phyloP scores from a whole-genome alignment of 1,140 invertebrate species.

The Tetramorium parvispinum region DNA sequence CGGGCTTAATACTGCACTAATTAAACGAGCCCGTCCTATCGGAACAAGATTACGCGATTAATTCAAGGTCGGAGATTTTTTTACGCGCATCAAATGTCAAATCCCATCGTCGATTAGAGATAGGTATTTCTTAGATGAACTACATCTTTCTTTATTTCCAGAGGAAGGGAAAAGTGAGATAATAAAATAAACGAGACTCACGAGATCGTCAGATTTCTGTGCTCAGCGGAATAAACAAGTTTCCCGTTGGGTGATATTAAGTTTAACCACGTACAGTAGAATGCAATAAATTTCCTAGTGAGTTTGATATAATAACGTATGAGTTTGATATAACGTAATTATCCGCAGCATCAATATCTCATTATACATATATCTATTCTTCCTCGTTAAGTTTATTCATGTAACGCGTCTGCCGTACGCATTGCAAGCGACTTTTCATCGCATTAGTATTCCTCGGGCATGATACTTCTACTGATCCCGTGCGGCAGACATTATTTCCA shows the following conservation, averaged over 20 bases:
- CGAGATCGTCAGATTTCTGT: background rate
- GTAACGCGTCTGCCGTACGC: slow-evolving; percentile 8
- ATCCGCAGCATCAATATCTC: background rate
- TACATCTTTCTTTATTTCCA: background rate
- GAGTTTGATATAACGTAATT: background rate
- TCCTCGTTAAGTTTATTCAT: slow-evolving; percentile 9
- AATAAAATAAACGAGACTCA: slow-evolving; percentile 5
- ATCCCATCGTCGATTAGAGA: background rate
- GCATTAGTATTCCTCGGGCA: slow-evolving; percentile 58
- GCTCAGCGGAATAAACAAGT: background rate
- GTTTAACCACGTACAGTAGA: background rate
- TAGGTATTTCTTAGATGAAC: background rate
- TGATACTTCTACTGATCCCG: slow-evolving; percentile 48
- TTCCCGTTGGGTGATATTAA: background rate
- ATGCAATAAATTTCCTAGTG: background rate
- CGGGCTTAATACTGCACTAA: slow-evolving; percentile 31
- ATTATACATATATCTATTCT: slow-evolving; percentile 12
- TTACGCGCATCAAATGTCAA: background rate
- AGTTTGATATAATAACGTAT: background rate
- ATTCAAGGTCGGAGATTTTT: slow-evolving; percentile 7
- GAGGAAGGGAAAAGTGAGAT: background rate
- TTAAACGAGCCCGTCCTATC: slow-evolving; percentile 3
- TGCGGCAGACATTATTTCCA: slow-evolving; percentile 59
- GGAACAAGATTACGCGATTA: slow-evolving; percentile 21
- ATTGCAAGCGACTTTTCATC: slow-evolving; percentile 36